A percentile compares a stretch with the other conserved stretches of the same genome.
These are phyloP conservation scores for Amphiprion percula DNA, from an alignment of 2,113 vertebrate species.

Conservation along the genomic window DNA sequence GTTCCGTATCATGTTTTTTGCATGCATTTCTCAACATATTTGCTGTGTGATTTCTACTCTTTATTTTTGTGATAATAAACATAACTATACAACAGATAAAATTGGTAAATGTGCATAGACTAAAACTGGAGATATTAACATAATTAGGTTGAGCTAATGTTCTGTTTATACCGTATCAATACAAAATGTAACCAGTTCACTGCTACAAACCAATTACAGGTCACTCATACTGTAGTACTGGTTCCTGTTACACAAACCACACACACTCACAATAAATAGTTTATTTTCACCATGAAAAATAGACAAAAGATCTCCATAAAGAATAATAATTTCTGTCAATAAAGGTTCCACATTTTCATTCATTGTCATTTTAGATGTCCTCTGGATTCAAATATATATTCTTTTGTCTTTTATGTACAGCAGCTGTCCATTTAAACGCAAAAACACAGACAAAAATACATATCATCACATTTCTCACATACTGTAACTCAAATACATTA, in stretches of 20 bases:
- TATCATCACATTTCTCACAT: conserved; percentile 59
- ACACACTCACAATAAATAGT: conserved; percentile 80
- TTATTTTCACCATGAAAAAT: conserved; percentile 84
- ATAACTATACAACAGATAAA: no score
- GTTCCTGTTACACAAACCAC: conserved; percentile 8
- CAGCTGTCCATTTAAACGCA: conserved; percentile 44
- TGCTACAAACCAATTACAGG: not conserved
- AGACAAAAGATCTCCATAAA: conserved; percentile 71
- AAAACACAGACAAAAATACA: conserved; percentile 58
- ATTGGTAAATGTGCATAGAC: no score
- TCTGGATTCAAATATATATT: conserved; percentile 63
- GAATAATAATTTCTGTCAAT: conserved; percentile 34
- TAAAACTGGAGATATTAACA: no score
- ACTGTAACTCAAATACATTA: conserved; percentile 66
- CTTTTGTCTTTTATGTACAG: conserved; percentile 38
- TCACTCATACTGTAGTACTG: not conserved
- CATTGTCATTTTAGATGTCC: conserved; percentile 25
- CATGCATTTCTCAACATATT: not conserved
- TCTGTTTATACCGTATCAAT: not conserved
- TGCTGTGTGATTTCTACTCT: not conserved
- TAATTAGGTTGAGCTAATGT: no score
- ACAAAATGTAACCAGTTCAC: not conserved
- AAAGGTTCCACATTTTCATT: conserved; percentile 38
- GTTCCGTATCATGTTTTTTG: not conserved
- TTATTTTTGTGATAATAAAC: no score